phyloP scores from a whole-genome alignment of 2,888 invertebrate species.

The Craniophora ligustri region DNA sequence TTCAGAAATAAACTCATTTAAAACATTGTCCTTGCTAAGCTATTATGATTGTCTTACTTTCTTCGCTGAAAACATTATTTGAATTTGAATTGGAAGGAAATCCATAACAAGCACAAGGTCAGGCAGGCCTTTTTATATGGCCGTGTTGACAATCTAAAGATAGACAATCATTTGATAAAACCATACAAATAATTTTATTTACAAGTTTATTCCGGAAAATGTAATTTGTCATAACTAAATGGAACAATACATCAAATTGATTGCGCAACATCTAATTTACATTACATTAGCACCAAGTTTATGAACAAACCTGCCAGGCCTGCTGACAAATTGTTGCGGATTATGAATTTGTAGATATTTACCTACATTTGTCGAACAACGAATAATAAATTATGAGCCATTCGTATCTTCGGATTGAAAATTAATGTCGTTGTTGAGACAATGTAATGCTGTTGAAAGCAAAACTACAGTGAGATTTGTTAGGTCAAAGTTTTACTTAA shows the following conservation, averaged over 20 bases:
- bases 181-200: constrained; percentile 23
- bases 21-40: no score
- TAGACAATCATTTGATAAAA: no score
- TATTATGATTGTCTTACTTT: no score
- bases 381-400: constrained; percentile 44
- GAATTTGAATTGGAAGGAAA: no score
- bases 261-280: constrained; percentile 46
- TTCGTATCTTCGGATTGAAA: constrained; percentile 47
- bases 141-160: no score
- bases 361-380: constrained; percentile 52
- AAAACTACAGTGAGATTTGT: background rate
- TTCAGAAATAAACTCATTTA: no score
- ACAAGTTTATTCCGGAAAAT: constrained; percentile 15
- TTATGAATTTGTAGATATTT: constrained; percentile 50
- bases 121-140: no score
- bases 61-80: no score
- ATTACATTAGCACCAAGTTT: constrained; percentile 41
- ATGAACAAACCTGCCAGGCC: constrained; percentile 37
- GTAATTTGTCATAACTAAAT: constrained; percentile 34
- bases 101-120: no score
- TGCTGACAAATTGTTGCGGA: constrained; percentile 51
- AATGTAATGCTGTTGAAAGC: background rate
- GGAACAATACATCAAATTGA: constrained; percentile 38
- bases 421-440: constrained; percentile 42
- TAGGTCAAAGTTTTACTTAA: no score